Conservation (phyloP, 1,140 invertebrate genomes). For the Tribolium castaneum region DNA sequence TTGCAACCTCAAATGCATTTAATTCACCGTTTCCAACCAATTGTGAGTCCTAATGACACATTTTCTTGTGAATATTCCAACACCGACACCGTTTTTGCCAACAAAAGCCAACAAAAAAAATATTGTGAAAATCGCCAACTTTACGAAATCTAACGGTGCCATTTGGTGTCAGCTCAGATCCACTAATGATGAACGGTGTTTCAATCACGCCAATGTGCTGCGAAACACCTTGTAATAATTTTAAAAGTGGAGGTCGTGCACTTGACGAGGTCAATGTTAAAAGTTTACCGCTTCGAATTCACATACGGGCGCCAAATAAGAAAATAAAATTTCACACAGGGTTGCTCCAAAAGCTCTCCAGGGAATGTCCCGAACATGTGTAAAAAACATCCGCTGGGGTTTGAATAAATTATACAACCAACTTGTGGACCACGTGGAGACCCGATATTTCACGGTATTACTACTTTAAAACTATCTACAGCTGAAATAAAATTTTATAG, state of each 20-base stretch:
- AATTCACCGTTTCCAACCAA: not conserved
- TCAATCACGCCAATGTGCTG: constrained; percentile 20
- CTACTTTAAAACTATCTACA: not conserved
- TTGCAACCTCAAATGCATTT: not conserved
- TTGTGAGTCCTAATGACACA: not conserved
- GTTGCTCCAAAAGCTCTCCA: not conserved
- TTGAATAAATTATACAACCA: constrained; percentile 30
- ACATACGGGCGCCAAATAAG: constrained; percentile 2
- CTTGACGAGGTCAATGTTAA: constrained; percentile 25
- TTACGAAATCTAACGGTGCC: constrained; percentile 26
- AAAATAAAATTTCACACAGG: constrained; percentile 27
- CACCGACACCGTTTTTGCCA: not conserved
- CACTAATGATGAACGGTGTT: constrained; percentile 33
- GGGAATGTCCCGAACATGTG: constrained; percentile 15
- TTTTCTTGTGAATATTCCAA: not conserved
- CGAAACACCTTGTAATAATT: constrained; percentile 32
- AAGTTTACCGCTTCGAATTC: constrained; percentile 1
- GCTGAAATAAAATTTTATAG: not conserved
- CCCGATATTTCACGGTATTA: not conserved
- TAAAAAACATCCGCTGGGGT: constrained; percentile 20
- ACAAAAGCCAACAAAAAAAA: not conserved
- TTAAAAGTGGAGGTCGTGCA: constrained; percentile 21
- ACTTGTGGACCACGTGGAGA: constrained; percentile 15
- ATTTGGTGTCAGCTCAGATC: constrained; percentile 10
- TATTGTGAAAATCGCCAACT: not conserved